phyloP scores from a whole-genome alignment of 2,113 vertebrate genomes.

The Larimichthys polyactis region DNA sequence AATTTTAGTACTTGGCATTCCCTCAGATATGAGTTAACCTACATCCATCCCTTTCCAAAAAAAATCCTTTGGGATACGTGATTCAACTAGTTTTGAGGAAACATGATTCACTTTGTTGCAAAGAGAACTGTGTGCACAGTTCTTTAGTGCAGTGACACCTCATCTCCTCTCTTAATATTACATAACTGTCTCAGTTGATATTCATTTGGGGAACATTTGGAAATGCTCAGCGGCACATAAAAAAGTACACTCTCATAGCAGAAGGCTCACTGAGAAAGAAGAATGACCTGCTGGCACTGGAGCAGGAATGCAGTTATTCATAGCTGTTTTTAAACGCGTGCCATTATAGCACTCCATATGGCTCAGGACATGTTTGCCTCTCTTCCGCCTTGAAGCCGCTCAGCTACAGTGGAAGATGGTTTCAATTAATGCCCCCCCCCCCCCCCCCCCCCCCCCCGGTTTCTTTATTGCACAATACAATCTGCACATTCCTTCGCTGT shows the following conservation, averaged over 20 bases:
- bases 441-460: constrained; percentile 57
- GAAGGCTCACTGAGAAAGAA: constrained; percentile 45
- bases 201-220: constrained; percentile 75
- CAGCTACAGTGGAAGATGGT: constrained; percentile 75
- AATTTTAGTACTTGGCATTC: constrained; percentile 47
- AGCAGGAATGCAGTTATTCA: constrained; percentile 71
- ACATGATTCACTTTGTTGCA: constrained; percentile 41
- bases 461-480: constrained; percentile 77
- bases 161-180: constrained; percentile 46
- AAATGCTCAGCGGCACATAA: constrained; percentile 65
- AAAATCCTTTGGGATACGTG: constrained; percentile 26
- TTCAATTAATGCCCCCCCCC: constrained; percentile 81
- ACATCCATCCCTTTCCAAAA: constrained; percentile 12
- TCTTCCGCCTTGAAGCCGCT: constrained; percentile 64
- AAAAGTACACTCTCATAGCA: constrained; percentile 59
- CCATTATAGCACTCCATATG: constrained; percentile 75
- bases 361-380: constrained; percentile 67
- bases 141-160: constrained; percentile 50
- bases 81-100: constrained; percentile 27
- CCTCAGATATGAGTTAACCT: constrained; percentile 36
- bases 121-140: constrained; percentile 11
- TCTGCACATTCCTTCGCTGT: constrained; percentile 70
- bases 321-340: constrained; percentile 70
- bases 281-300: constrained; percentile 67
- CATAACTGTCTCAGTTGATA: constrained; percentile 53